A percentile compares a stretch with the other conserved stretches of the same genome.
Evolutionary conservation across 2,113 vertebrate genomes (phyloP).

Genomic region (Odocoileus virginianus): DNA sequence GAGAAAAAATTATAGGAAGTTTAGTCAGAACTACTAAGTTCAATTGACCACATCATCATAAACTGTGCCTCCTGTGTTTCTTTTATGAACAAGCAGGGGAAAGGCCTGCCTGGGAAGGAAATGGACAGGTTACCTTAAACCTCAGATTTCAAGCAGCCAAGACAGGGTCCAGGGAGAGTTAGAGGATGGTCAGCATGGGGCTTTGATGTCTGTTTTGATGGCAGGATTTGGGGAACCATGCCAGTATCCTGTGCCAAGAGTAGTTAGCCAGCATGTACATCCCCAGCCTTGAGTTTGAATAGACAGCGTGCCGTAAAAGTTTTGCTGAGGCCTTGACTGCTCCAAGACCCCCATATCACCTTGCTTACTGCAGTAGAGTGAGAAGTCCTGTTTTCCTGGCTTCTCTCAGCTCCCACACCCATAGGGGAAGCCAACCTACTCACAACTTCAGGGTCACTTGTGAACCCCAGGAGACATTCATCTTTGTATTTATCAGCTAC

Average conservation of each 20-base stretch:
- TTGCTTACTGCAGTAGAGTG: neutral
- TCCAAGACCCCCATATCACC: neutral
- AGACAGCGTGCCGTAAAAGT: neutral
- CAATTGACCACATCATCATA: neutral
- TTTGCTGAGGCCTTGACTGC: neutral
- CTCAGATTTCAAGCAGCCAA: neutral
- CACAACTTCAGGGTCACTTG: neutral
- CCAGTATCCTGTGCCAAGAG: neutral
- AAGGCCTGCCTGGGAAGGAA: neutral
- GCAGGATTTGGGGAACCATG: neutral
- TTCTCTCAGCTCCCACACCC: neutral
- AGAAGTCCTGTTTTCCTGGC: neutral
- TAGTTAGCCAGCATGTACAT: neutral
- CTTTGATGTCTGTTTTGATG: neutral
- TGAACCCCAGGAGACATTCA: neutral
- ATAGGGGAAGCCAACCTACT: neutral
- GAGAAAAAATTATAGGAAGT: neutral
- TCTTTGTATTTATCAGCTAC: neutral
- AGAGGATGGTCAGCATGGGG: neutral
- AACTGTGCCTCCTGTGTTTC: neutral
- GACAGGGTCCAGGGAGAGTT: neutral
- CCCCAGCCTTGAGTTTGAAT: neutral
- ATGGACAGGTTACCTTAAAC: neutral
- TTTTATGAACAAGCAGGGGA: neutral
- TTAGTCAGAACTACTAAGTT: slow-evolving; percentile 11